phyloP scores from a whole-genome alignment of 2,888 invertebrate species.

The Tuberolachnus salignus region DNA sequence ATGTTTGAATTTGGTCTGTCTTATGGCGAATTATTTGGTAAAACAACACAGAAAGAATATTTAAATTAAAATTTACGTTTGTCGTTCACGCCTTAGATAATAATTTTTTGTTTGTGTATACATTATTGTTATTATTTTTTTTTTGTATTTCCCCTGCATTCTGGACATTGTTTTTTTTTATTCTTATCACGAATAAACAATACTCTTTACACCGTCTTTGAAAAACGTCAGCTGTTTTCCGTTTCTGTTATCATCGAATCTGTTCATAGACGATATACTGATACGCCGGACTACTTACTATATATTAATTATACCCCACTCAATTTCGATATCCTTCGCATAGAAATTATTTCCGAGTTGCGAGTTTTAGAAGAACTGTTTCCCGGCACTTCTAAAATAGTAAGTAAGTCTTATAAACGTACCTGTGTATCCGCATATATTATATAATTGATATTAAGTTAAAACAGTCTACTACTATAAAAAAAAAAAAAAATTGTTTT shows the following conservation, averaged over 20 bases:
- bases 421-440: too few relatives aligned
- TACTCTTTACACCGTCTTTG: not conserved
- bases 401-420: not conserved
- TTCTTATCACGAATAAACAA: not conserved
- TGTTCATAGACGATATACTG: not conserved
- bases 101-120: constrained; percentile 15
- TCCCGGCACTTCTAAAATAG: not conserved
- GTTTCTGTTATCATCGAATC: constrained; percentile 28
- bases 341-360: not conserved
- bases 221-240: constrained; percentile 25
- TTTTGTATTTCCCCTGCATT: too few relatives aligned
- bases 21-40: not conserved
- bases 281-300: too few relatives aligned
- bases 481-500: too few relatives aligned
- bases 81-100: constrained; percentile 44
- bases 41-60: not conserved
- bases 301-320: too few relatives aligned
- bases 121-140: too few relatives aligned
- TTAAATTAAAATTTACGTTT: not conserved
- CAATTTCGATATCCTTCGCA: not conserved
- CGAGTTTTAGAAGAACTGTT: not conserved
- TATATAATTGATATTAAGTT: not conserved
- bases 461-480: not conserved
- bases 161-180: too few relatives aligned
- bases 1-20: not conserved